Conservation (phyloP, 2,113 vertebrate species). For the Misgurnus mizolepis region DNA sequence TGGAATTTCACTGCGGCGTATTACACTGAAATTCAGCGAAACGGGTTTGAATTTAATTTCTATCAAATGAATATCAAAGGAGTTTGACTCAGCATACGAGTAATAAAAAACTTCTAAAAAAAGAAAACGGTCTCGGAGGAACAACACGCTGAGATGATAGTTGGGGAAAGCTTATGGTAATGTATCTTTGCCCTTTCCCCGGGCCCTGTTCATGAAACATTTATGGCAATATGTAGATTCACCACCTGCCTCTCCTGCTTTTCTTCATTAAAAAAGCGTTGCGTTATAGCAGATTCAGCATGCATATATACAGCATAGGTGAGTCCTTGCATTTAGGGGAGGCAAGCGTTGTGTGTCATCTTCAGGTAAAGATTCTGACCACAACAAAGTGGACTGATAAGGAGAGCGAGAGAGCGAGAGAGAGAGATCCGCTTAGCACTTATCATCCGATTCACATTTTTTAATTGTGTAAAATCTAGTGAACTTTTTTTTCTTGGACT, state of each 20-base stretch:
- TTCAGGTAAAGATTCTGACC: neutral
- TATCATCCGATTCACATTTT: too few species aligned
- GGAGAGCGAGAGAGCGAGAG: neutral
- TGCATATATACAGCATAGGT: neutral
- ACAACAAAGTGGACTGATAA: neutral
- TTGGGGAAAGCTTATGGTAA: slow-evolving; percentile 29
- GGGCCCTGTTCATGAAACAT: slow-evolving; percentile 40
- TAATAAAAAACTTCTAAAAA: slow-evolving; percentile 21
- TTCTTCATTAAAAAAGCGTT: neutral
- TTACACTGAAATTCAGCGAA: slow-evolving; percentile 25
- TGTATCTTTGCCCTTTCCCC: slow-evolving; percentile 38
- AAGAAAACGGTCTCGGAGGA: slow-evolving; percentile 30
- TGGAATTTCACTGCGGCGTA: slow-evolving; percentile 1
- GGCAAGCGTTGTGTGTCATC: neutral
- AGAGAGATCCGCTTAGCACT: too few species aligned
- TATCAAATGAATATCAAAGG: slow-evolving; percentile 27
- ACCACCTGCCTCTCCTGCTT: slow-evolving; percentile 44
- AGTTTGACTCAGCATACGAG: slow-evolving; percentile 2
- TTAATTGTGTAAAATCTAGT: too few species aligned
- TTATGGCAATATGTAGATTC: slow-evolving; percentile 40
- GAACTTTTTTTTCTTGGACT: too few species aligned
- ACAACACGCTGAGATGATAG: slow-evolving; percentile 24
- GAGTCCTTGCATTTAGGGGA: neutral
- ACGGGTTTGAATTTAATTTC: neutral
- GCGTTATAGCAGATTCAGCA: neutral